These are phyloP conservation scores for Steromphala cineraria DNA, from an alignment of 2,888 invertebrate species.

Conservation along the genomic window DNA sequence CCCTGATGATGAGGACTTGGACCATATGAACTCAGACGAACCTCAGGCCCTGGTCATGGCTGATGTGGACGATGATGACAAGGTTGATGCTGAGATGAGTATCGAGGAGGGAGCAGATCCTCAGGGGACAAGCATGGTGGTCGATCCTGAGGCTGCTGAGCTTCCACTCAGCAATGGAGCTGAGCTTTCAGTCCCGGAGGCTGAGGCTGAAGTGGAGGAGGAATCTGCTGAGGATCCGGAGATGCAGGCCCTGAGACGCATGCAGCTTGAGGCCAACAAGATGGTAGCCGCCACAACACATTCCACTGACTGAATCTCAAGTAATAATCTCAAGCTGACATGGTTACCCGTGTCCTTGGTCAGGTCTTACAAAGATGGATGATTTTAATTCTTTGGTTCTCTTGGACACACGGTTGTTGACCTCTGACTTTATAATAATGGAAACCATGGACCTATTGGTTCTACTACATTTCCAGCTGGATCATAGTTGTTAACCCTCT, in stretches of 20 bases:
- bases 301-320: slow-evolving; percentile 23
- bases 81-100: neutral
- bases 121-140: slow-evolving; percentile 38
- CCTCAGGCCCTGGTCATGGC: slow-evolving; percentile 4
- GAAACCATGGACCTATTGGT: no score
- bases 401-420: no score
- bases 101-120: slow-evolving; percentile 26
- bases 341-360: no score
- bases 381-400: no score
- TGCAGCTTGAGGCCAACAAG: slow-evolving; percentile 11
- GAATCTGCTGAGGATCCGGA: slow-evolving; percentile 29
- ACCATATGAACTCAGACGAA: neutral
- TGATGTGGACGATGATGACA: neutral
- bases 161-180: slow-evolving; percentile 11
- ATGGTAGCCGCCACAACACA: neutral
- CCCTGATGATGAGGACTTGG: neutral
- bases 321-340: neutral
- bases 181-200: neutral
- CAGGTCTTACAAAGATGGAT: no score
- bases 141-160: slow-evolving; percentile 32
- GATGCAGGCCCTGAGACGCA: slow-evolving; percentile 11
- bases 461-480: no score
- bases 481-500: no score
- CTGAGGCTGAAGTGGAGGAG: neutral
- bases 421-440: no score